phyloP scores from a whole-genome alignment of 2,797 vertebrate species.

The Macropus fuliginosus region DNA sequence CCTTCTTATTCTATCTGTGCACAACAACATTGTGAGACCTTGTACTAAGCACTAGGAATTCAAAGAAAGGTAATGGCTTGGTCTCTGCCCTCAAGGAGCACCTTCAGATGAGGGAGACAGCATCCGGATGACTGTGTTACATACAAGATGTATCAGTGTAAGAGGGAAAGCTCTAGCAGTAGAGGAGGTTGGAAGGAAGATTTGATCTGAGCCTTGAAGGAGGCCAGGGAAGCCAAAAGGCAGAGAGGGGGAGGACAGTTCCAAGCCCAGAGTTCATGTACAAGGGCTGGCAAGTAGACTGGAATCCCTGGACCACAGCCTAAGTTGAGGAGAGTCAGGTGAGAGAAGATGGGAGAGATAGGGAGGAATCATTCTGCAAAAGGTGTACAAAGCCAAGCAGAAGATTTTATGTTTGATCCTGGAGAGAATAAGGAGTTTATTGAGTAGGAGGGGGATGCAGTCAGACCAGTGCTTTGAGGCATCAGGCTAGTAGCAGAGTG shows the following conservation, averaged over 20 bases:
- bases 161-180: not conserved
- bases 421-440: not conserved
- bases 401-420: not conserved
- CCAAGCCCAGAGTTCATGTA: too few species aligned
- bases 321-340: too few species aligned
- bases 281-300: not conserved
- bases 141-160: not conserved
- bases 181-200: not conserved
- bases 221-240: not conserved
- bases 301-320: not conserved
- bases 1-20: not conserved
- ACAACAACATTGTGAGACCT: not conserved
- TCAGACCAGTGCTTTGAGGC: not conserved
- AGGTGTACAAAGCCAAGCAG: not conserved
- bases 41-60: not conserved
- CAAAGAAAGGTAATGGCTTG: not conserved
- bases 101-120: not conserved
- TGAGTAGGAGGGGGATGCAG: not conserved
- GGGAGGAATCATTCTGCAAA: too few species aligned
- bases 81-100: too few species aligned
- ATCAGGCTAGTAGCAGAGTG: not conserved
- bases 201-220: not conserved
- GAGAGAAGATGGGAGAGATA: not conserved
- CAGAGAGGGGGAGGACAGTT: not conserved
- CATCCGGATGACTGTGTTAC: accelerated